A percentile compares a stretch with the other conserved stretches of the same genome.
These are phyloP conservation scores for Numenius phaeopus DNA, from an alignment of 2,797 vertebrate genomes.

Conservation along the genomic window DNA sequence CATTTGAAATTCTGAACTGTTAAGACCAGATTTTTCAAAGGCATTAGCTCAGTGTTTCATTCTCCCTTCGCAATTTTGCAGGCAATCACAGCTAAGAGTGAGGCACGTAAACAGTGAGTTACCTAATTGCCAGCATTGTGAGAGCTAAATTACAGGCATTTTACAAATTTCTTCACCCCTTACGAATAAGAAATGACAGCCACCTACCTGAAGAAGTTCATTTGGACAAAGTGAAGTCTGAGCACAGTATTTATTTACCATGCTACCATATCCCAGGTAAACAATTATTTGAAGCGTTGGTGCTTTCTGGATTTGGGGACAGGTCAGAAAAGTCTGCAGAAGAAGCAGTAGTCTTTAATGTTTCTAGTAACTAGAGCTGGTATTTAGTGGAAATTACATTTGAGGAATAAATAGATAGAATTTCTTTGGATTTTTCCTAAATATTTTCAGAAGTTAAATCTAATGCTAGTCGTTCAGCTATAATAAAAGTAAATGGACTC, in stretches of 20 bases:
- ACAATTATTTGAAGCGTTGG: conserved; percentile 73
- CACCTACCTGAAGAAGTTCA: conserved; percentile 84
- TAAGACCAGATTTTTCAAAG: neutral
- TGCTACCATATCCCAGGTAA: conserved; percentile 87
- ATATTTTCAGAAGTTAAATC: neutral
- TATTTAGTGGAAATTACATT: neutral
- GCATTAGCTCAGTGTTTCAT: neutral
- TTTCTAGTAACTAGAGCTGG: neutral
- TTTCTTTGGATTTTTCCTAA: neutral
- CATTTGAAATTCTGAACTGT: neutral
- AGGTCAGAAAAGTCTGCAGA: conserved; percentile 80
- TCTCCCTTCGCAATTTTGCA: neutral
- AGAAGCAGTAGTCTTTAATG: neutral
- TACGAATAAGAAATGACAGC: neutral
- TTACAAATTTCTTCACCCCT: neutral
- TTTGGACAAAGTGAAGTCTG: conserved; percentile 78
- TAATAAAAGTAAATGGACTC: neutral
- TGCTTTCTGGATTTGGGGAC: conserved; percentile 44
- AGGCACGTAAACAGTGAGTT: neutral
- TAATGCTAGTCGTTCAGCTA: neutral
- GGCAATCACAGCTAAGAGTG: neutral
- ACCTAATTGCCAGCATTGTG: neutral
- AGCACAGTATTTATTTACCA: conserved; percentile 86
- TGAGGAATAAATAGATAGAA: neutral
- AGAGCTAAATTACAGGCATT: neutral